Conservation (phyloP, 2,113 vertebrate species). For the Archilochus colubris region DNA sequence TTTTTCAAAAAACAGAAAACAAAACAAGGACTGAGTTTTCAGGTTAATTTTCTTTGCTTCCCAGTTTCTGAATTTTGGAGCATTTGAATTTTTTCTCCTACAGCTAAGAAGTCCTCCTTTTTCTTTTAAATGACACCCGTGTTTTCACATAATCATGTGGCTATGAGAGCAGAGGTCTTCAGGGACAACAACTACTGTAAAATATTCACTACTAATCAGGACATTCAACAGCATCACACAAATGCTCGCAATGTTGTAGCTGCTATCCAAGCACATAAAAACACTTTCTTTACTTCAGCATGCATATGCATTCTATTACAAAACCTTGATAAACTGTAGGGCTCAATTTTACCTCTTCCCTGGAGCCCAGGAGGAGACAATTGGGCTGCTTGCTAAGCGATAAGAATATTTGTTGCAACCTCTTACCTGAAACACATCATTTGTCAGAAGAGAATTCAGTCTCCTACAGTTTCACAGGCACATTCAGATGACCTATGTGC, state of each 20-base stretch:
- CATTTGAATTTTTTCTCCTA: not conserved
- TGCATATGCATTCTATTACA: not conserved
- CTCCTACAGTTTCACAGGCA: not conserved
- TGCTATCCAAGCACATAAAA: not conserved
- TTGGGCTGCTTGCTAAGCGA: not conserved
- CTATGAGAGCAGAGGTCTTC: not conserved
- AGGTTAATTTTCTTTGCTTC: not conserved
- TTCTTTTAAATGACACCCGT: not conserved
- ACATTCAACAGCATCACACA: not conserved
- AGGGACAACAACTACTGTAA: not conserved
- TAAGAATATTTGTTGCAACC: not conserved
- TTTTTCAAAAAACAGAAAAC: not conserved
- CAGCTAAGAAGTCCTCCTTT: not conserved
- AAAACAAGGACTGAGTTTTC: not conserved
- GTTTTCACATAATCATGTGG: not conserved
- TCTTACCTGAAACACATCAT: constrained; percentile 39
- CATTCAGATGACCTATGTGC: not conserved
- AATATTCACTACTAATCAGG: not conserved
- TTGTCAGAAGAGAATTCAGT: not conserved
- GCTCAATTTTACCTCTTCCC: not conserved
- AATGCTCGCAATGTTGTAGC: not conserved
- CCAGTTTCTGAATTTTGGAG: not conserved
- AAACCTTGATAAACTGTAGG: not conserved
- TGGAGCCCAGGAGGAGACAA: rapidly evolving
- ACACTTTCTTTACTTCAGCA: not conserved